Percentiles rank a stretch among this genome's conserved stretches.
Evolutionary conservation across 2,797 vertebrate genomes (phyloP).

Genomic region (Apogon talboti): DNA sequence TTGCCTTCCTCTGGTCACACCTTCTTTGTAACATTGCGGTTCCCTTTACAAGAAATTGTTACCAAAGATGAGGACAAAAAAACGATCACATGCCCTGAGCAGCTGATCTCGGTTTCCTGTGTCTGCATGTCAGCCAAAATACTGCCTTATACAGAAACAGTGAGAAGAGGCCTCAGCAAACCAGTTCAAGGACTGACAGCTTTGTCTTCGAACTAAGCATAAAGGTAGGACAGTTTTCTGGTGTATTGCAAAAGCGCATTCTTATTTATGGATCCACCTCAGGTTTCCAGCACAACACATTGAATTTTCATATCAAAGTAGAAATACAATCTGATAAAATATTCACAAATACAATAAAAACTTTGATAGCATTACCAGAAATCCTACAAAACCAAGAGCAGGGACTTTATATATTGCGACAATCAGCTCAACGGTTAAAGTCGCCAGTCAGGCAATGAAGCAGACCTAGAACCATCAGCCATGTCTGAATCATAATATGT

Average conservation of each 20-base stretch:
- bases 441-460: conserved; percentile 38
- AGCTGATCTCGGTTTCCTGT: conserved; percentile 85
- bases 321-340: conserved; percentile 4
- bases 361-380: conserved; percentile 7
- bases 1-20: conserved; percentile 78
- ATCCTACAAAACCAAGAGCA: conserved; percentile 30
- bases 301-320: background rate
- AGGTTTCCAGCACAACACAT: background rate
- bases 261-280: background rate
- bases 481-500: conserved; percentile 66
- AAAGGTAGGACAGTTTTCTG: conserved; percentile 33
- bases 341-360: conserved; percentile 2
- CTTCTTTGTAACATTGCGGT: conserved; percentile 77
- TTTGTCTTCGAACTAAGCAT: conserved; percentile 44
- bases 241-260: conserved; percentile 1
- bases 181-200: conserved; percentile 63
- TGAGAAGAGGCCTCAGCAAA: conserved; percentile 59
- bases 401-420: conserved; percentile 23
- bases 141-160: conserved; percentile 77
- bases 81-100: conserved; percentile 77
- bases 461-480: conserved; percentile 52
- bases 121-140: conserved; percentile 78
- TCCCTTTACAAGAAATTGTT: conserved; percentile 84
- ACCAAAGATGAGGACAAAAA: conserved; percentile 79
- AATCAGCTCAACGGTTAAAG: conserved; percentile 25